A percentile compares a stretch with the other conserved stretches of the same genome.
Evolutionary conservation across 1,140 invertebrate genomes (phyloP).

Genomic region (Drosophila obscura): DNA sequence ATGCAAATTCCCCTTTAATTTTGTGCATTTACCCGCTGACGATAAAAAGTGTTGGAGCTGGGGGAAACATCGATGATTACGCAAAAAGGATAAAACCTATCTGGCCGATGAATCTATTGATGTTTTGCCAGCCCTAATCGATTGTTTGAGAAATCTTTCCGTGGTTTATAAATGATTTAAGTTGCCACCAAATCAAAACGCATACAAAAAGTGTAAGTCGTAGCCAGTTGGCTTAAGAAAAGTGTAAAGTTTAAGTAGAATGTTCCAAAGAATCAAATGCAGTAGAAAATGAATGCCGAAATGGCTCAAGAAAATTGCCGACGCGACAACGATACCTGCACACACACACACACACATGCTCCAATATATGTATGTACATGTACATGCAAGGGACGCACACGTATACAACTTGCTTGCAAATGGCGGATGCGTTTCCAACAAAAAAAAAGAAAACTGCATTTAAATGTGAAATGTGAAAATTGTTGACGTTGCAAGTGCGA

Average conservation of each 20-base stretch:
- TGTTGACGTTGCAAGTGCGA: constrained; percentile 75
- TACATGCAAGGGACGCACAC: constrained; percentile 24
- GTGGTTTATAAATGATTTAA: not conserved
- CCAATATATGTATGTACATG: too few species aligned
- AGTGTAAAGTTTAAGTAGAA: constrained; percentile 29
- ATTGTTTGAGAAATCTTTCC: not conserved
- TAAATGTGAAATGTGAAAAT: constrained; percentile 68
- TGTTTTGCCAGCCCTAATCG: not conserved
- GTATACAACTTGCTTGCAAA: constrained; percentile 70
- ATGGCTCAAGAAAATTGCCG: constrained; percentile 60
- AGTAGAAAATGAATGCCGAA: constrained; percentile 38
- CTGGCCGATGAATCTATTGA: not conserved
- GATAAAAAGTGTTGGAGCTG: too few species aligned
- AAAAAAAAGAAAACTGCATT: constrained; percentile 70
- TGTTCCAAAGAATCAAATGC: constrained; percentile 27
- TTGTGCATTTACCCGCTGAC: too few species aligned
- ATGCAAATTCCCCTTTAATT: too few species aligned
- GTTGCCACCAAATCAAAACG: not conserved
- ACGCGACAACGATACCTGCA: constrained; percentile 63
- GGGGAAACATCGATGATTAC: too few species aligned
- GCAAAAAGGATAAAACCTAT: not conserved
- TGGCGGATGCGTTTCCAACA: constrained; percentile 70
- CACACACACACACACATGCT: constrained; percentile 16
- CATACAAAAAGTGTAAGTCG: constrained; percentile 64
- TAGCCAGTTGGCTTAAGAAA: constrained; percentile 28